Evolutionary conservation across 1,140 invertebrate genomes (phyloP).

Genomic region (Orius laevigatus): DNA sequence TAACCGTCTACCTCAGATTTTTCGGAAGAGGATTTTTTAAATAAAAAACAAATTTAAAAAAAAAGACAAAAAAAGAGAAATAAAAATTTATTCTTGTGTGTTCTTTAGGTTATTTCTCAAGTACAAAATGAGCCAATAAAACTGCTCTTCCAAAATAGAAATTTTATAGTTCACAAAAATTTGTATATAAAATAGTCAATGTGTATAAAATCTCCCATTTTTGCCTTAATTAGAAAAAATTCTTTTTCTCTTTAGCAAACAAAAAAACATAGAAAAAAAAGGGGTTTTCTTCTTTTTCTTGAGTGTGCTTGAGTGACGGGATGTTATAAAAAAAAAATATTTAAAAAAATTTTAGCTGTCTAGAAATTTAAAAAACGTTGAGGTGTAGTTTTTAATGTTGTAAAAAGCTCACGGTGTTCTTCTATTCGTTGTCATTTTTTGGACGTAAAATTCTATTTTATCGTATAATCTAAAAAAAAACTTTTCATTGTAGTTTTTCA

Average conservation of each 20-base stretch:
- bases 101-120: conserved; percentile 13
- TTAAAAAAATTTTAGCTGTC: conserved; percentile 1
- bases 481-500: conserved; percentile 4
- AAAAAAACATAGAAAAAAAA: conserved; percentile 7
- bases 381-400: conserved; percentile 14
- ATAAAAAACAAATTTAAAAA: conserved; percentile 10
- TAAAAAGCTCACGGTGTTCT: conserved; percentile 17
- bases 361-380: conserved; percentile 10
- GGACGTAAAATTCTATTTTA: conserved; percentile 18
- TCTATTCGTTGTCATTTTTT: conserved; percentile 16
- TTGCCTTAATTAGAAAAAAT: background rate
- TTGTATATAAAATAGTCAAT: too few species aligned
- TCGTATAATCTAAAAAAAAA: conserved; percentile 9
- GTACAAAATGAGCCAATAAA: conserved; percentile 13
- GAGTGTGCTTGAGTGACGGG: background rate
- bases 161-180: too few species aligned
- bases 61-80: conserved; percentile 10
- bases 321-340: conserved; percentile 4
- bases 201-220: too few species aligned
- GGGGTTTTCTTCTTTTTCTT: conserved; percentile 1
- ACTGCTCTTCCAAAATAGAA: conserved; percentile 10
- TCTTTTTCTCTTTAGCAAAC: background rate
- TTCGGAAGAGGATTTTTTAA: conserved; percentile 16
- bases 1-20: conserved; percentile 18
- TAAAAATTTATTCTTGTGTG: conserved; percentile 16